Base-by-base conservation (phyloP, 2,797 vertebrate genomes). In the Lepilemur septentrionalis region DNA sequence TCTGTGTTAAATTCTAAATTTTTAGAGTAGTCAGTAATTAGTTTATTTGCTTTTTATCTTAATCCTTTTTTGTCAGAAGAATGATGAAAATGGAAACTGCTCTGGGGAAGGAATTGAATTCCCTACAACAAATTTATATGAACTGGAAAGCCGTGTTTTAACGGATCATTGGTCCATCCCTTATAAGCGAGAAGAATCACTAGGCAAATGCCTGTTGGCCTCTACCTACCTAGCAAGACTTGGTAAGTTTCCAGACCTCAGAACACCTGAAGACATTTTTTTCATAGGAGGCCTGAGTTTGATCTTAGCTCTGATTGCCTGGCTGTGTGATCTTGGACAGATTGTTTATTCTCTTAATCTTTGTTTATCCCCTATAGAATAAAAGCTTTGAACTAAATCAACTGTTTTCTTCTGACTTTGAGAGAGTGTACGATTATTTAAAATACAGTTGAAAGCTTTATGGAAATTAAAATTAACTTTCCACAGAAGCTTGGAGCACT, bases 111-210 rank as follows among this genome's bases (percentile, higher is more conserved):
- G 99, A 96, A 99, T 99, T 98, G 99, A 99, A 98, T 99, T 99
- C 98, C 99, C 99, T 98, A 99, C 99, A 98, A 99, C 99, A 70
- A 99, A 99, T 98, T 98, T 99, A 96, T 99, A 99, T 59, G 99
- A 99, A 97, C 98, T 99, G 98, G 99, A 99, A 98, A 99, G 99
- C 98, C 99, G 99, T 55, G 99, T 99, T 97, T 98, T 99, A 95
- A 99, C 99, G 32, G 99, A 99, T 97, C 99, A 99, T 97, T 99
- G 99, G 99, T 99, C 99, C 94, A 99, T 99, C 97, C 99, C 99
- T 4, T 99, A 99, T 98, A 99, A 99, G 98, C 98, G 99, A 89
- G 99, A 99, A 92, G 99, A 99, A 97, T 99, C 99, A 15, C 98
- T 99, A 93, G 99, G 99, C 98, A 99, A 99, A 98, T 99, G 99